Evolutionary conservation across 2,797 vertebrate species (phyloP), one percentile per base, ranked within the genome.

Genomic region (Lophius americanus): DNA sequence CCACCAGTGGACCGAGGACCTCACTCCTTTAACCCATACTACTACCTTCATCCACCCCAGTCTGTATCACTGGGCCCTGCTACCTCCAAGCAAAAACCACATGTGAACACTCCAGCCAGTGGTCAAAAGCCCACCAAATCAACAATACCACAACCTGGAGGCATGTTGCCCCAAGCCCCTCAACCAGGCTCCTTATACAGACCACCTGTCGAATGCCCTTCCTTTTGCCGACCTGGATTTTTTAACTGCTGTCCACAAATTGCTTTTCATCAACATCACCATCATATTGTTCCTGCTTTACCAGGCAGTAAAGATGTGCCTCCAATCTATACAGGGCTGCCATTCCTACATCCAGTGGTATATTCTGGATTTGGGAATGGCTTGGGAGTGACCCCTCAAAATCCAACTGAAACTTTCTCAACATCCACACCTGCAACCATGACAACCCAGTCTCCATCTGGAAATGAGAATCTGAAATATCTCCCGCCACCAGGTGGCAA

Each of bases 241-340:
- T 55, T 51, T 3, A 70, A 80, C n/a, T 93, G 91, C 49, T 93
- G 92, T 66, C 73, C 78, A 41, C 88, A 90, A 70, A 52, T 92
- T 32, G 62, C 81, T 37, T 91, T 89, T 54, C 90, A 93, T 76
- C 90, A 93, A 7, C 90, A 92, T 76, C 37, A 82, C 36, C 84
- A 91, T 62, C 79, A 89, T 60, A 47, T 88, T 76, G 6, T 81
- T 51, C 82, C 85, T 38, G 6, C 47, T 63, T 49, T 52, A 51
- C n/a, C 0, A 59, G 54, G 67, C 0, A 13, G 13, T 55, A 41
- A 73, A 60, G 59, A 42, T 13, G 7, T 35, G 11, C 23, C 13
- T 56, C 32, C 12, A 2, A 1, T 73, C 0, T 60, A 81, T 50
- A 38, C 68, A 56, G 64, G 53, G 51, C 33, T 75, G 4, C 60